Conservation (phyloP, 2,888 invertebrate species). For the Eupithecia inturbata region DNA sequence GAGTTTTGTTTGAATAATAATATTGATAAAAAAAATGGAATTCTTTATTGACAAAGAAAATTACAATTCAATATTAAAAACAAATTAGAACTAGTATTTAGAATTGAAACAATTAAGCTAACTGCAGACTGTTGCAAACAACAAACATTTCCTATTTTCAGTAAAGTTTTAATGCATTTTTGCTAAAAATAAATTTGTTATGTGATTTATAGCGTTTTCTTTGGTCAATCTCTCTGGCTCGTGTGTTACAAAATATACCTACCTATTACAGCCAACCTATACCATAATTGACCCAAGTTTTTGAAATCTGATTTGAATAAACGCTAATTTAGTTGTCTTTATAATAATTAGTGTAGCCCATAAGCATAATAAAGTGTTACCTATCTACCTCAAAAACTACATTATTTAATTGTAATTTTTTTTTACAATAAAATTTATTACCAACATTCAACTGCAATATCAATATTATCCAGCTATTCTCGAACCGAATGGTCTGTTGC, state of each 20-base stretch:
- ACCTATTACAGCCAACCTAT: neutral
- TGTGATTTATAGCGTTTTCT: neutral
- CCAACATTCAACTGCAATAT: conserved; percentile 2
- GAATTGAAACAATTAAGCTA: too few relatives aligned
- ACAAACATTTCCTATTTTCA: too few relatives aligned
- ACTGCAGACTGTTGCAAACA: too few relatives aligned
- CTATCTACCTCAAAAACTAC: neutral
- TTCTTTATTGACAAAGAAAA: too few relatives aligned
- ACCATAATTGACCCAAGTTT: neutral
- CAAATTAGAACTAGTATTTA: too few relatives aligned
- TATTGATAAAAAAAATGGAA: too few relatives aligned
- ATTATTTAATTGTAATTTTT: too few relatives aligned
- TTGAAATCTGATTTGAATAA: neutral
- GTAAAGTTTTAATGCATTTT: too few relatives aligned
- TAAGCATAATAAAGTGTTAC: neutral
- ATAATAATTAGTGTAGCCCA: neutral
- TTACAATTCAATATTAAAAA: too few relatives aligned
- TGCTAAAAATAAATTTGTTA: neutral
- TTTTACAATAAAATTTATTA: too few relatives aligned
- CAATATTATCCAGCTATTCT: conserved; percentile 3
- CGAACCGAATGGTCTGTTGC: too few relatives aligned
- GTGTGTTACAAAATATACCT: neutral
- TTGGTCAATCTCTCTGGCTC: neutral
- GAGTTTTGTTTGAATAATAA: neutral
- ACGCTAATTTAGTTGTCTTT: neutral